Evolutionary conservation across 2,888 invertebrate species (phyloP).

Genomic region (Aporophyla nigra): DNA sequence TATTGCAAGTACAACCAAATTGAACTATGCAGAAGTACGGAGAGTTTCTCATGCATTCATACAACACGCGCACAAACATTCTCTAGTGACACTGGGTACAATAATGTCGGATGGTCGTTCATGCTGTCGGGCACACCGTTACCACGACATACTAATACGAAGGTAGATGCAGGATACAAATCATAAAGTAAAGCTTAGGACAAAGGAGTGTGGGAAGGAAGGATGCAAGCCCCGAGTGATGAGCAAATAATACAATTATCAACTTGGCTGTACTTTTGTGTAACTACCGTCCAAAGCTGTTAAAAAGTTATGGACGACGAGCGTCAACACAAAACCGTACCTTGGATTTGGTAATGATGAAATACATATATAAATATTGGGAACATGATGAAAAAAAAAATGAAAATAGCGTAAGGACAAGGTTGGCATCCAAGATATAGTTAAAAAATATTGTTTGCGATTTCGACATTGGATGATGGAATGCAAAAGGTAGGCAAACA

Average conservation of each 20-base stretch:
- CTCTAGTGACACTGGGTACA: slow-evolving; percentile 20
- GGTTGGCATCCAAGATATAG: slow-evolving; percentile 68
- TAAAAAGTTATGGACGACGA: slow-evolving; percentile 47
- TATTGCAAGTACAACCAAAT: slow-evolving; percentile 88
- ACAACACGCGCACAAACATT: slow-evolving; percentile 51
- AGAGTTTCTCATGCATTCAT: slow-evolving; percentile 62
- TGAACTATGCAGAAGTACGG: slow-evolving; percentile 72
- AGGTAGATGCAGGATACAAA: slow-evolving; percentile 81
- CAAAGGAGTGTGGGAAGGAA: slow-evolving; percentile 69
- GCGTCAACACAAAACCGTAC: slow-evolving; percentile 63
- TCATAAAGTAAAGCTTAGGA: slow-evolving; percentile 74
- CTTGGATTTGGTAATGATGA: slow-evolving; percentile 61
- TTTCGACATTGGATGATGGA: slow-evolving; percentile 70
- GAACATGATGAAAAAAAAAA: slow-evolving; percentile 13
- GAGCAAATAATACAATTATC: slow-evolving; percentile 79
- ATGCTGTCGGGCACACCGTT: slow-evolving; percentile 63
- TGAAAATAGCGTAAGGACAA: slow-evolving; percentile 32
- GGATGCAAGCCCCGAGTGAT: slow-evolving; percentile 84
- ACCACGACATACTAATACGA: slow-evolving; percentile 75
- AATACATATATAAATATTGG: slow-evolving; percentile 8
- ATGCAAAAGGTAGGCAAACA: slow-evolving; percentile 56
- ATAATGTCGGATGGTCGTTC: slow-evolving; percentile 48
- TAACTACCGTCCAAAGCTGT: slow-evolving; percentile 58
- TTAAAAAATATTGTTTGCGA: slow-evolving; percentile 74
- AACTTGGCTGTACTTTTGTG: slow-evolving; percentile 88